phyloP scores from a whole-genome alignment of 92 coral and sea anemone genomes.

The Zoanthus sociatus region DNA sequence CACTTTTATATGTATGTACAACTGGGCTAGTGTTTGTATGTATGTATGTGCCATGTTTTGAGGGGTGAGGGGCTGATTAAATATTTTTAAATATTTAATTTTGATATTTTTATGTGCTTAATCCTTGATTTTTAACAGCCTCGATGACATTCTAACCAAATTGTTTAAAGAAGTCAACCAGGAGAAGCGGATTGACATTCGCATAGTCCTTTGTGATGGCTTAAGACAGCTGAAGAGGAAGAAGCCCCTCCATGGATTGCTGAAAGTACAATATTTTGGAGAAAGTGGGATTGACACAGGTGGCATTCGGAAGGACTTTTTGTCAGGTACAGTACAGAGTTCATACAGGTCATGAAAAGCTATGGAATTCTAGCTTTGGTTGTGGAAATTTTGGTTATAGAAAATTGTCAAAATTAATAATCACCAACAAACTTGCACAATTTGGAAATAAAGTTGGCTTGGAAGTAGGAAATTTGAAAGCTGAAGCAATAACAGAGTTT shows the following conservation, averaged over 20 bases:
- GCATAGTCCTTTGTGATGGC: conserved; percentile 18
- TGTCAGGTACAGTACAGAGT: conserved; percentile 37
- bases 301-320: conserved; percentile 46
- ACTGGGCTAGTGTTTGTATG: conserved; percentile 4
- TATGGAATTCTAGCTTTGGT: conserved; percentile 2
- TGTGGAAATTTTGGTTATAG: background rate
- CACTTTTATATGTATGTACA: conserved; percentile 1
- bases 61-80: conserved; percentile 6
- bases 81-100: background rate
- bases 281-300: conserved; percentile 55
- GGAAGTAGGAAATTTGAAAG: conserved; percentile 4
- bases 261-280: conserved; percentile 51
- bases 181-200: conserved; percentile 1
- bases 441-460: conserved; percentile 2
- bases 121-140: conserved; percentile 15
- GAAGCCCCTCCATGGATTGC: conserved; percentile 36
- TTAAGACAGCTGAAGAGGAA: conserved; percentile 38
- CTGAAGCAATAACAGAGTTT: conserved; percentile 3
- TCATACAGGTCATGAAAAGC: conserved; percentile 4
- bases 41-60: background rate
- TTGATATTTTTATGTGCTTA: background rate
- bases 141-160: conserved; percentile 15
- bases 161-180: conserved; percentile 15
- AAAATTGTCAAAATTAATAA: background rate
- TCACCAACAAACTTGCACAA: background rate